Conservation (phyloP, 2,888 invertebrate genomes). For the Pardosa pseudoannulata region DNA sequence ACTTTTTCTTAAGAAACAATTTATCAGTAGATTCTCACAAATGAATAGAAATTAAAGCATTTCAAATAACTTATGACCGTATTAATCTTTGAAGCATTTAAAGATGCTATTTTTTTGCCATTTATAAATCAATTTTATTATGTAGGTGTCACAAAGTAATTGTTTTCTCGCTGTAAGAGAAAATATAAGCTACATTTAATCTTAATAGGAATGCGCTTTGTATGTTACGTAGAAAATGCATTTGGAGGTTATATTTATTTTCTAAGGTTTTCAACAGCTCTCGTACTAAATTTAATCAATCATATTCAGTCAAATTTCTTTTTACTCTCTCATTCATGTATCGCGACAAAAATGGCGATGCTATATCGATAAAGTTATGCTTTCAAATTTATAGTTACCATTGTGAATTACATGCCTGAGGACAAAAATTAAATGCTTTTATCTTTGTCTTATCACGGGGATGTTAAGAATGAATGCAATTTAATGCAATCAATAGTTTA, state of each 20-base stretch:
- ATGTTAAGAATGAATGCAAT: no score
- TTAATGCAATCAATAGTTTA: no score
- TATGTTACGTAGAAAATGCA: background rate
- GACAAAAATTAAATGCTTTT: background rate
- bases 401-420: background rate
- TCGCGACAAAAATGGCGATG: background rate
- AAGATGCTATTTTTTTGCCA: background rate
- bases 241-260: slow-evolving; percentile 8
- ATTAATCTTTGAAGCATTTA: background rate
- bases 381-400: slow-evolving; percentile 12
- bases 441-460: no score
- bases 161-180: background rate
- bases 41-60: no score
- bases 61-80: background rate
- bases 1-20: no score
- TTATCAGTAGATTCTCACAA: no score
- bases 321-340: background rate
- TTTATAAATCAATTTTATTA: background rate
- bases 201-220: background rate
- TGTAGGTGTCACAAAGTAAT: background rate
- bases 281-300: slow-evolving; percentile 7
- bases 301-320: slow-evolving; percentile 6
- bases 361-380: background rate
- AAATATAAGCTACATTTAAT: background rate
- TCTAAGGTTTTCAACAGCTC: slow-evolving; percentile 9